These are phyloP conservation scores for Oenanthe oenanthe DNA, from an alignment of 2,113 vertebrate species.

Conservation along the genomic window DNA sequence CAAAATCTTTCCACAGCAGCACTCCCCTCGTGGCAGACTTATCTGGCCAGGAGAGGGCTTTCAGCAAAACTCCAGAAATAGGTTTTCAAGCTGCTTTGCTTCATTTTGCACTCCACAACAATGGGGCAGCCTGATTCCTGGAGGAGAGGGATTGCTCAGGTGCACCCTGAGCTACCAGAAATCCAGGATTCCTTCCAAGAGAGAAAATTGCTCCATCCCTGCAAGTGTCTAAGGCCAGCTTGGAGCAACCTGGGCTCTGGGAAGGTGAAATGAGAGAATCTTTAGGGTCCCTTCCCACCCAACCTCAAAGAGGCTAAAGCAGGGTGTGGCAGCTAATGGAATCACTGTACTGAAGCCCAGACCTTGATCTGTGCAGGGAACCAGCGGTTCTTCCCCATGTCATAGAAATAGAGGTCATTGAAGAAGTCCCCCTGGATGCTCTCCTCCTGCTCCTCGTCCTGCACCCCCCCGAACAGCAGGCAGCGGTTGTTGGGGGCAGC, in stretches of 20 bases:
- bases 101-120: neutral
- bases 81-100: neutral
- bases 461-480: constrained; percentile 91
- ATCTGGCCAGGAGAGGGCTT: neutral
- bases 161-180: neutral
- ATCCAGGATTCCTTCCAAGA: neutral
- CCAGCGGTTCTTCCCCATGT: constrained; percentile 88
- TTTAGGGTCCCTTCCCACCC: neutral
- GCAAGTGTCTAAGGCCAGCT: neutral
- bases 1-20: neutral
- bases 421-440: constrained; percentile 91
- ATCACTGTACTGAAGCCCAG: rapidly evolving
- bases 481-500: constrained; percentile 79
- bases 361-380: constrained; percentile 87
- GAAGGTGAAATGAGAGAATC: neutral
- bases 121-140: neutral
- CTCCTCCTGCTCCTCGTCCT: constrained; percentile 95
- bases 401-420: constrained; percentile 89
- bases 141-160: neutral
- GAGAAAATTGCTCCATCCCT: neutral
- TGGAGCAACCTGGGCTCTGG: neutral
- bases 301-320: neutral
- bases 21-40: neutral
- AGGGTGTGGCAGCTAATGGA: rapidly evolving
- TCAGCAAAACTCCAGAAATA: neutral